Evolutionary conservation across 2,888 invertebrate genomes (phyloP), one percentile per base, ranked within the genome.

Genomic region (Eupeodes luniger): DNA sequence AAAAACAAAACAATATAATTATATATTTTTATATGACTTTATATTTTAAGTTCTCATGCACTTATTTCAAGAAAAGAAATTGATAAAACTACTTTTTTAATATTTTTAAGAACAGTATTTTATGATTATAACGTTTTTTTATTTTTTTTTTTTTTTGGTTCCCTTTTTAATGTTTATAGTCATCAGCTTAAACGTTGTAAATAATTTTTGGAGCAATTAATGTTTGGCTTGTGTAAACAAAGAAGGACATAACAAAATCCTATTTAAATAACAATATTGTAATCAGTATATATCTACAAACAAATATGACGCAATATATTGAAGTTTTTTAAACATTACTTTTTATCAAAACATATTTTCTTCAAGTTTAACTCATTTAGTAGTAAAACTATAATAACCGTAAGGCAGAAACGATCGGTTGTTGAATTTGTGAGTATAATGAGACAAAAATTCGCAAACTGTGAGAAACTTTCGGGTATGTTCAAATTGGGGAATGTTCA

Each of bases 21-120:
- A 87, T 88, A 84, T 88, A 88, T 88, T 88, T 88, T 88, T 88
- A 85, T 88, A 88, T 85, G 78, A 88, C 72, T 74, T 75, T 85
- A 85, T 55, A 62, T 85, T 59, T 72, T 85, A 88, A 81, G 78
- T 85, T 85, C 27, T 57, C 64, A 80, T 67, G 36, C 70, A 74
- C 72, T 72, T 44, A 88, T 88, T 88, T 88, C 59, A 75, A 76
- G 16, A 70, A 62, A 57, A 64, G 44, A 5, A 85, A 77, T 55
- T 34, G 47, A 19, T 16, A 34, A 74, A 72, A 72, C 57, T 83
- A 78, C 14, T 36, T 62, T 76, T 78, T 40, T 27, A 2, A 40
- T 40, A 76, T 12, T 5, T 69, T 19, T 78, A 79, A 61, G 67
- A 55, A 36, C 49, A 81, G 53, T 70, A 70, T 69, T 62, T 70